Evolutionary conservation across 1,140 invertebrate species (phyloP), one percentile per base, ranked within the genome.

Genomic region (Littorina saxatilis): DNA sequence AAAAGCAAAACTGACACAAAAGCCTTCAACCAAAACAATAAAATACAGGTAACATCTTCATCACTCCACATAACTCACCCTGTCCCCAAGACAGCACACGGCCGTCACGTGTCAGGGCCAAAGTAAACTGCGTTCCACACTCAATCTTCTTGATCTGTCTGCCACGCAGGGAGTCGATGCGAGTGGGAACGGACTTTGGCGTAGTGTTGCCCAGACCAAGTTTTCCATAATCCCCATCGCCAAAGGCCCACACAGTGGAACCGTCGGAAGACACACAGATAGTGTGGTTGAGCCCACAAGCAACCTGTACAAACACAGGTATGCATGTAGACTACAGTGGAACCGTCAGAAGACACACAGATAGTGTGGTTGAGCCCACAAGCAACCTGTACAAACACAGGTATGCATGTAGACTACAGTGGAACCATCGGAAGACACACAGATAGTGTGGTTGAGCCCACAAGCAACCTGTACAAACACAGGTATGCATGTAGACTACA

Each of bases 151-250:
- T 94, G 0, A 95, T 92, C 0, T 92, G 92, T 63, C 94, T 85
- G 72, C 94, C 94, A 83, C 93, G 93, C 72, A 95, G 87, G 5
- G 91, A 88, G 82, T 95, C 94, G 9, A 95, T 92, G 84, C 92
- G 90, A 88, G 94, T 92, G 2, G 91, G 89, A 17, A 84, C 63
- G 32, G 93, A 92, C 82, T 94, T 94, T 37, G 94, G 93, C 17
- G 92, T 92, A 17, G 93, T 93, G 88, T 94, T 93, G 61, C 94
- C 94, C 39, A 94, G 90, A 13, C 95, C 95, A 39, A 95, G 90
- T 90, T 95, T 95, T 15, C 95, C 95, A 91, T 94, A 94, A 86
- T 95, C 95, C 7, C 94, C 94, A 91, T 95, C 95, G 2, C 95
- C 95, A 92, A 95, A 95, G 3, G 94, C 92, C 94, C 94, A 95